Evolutionary conservation across 30 jellyfish, hydroid and myxozoan genomes (phyloP), one percentile per base, ranked within the genome.

Genomic region (Hydra vulgaris): DNA sequence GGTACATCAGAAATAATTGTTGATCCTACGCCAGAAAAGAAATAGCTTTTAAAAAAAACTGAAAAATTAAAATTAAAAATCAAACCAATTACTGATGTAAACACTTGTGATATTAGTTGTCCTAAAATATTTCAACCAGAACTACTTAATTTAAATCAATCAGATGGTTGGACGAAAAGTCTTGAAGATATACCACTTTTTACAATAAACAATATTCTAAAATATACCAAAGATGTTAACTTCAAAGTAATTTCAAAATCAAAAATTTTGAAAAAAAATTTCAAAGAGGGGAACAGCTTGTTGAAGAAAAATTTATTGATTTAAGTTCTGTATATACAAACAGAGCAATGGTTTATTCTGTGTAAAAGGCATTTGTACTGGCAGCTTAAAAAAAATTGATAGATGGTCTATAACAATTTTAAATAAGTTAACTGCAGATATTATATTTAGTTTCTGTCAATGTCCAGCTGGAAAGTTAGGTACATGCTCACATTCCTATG

Each of bases 401-500:
- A 56, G 71, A 56, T n/a, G 71, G 71, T 56, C 71, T 15, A 56
- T 56, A 56, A 56, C 17, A 56, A 56, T 56, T 56, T n/a, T 71
- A 71, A 71, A 71, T 18, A 21, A 0, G 22, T 21, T 27, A 23
- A 71, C 26, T 18, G 40, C 22, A 71, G 27, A 71, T n/a, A 71
- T 71, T 17, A 71, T 23, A 17, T 23, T 71, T 71, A 21, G 54
- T 21, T 71, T 71, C 79, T 71, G 25, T 71, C 25, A 71, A 21
- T 71, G 79, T 71, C 79, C 79, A 16, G 79, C 79, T 15, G 79
- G 79, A 71, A 71, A 71, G 52, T 71, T 71, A 71, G 79, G 79
- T 16, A 71, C 79, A 18, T 71, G 79, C 52, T 71, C 79, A 15
- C 16, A 71, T 71, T 18, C 79, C 18, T 71, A 71, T 71, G 25